Evolutionary conservation across 1,140 invertebrate genomes (phyloP).

Genomic region (Diorhabda elongata): DNA sequence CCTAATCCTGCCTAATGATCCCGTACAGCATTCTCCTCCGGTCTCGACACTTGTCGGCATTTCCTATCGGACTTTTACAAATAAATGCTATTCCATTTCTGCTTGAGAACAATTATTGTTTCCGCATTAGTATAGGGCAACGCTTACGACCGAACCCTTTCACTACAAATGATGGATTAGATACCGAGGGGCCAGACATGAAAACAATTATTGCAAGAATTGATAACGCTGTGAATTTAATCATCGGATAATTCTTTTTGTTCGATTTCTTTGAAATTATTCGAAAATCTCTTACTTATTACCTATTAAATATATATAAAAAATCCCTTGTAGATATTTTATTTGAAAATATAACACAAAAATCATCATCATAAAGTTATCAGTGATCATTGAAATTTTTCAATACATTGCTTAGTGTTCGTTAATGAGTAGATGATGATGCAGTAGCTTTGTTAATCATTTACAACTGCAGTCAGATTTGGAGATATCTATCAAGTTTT

Average conservation of each 20-base stretch:
- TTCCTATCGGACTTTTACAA: conserved; percentile 35
- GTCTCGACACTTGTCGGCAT: conserved; percentile 38
- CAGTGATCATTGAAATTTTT: no score
- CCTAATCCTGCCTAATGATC: conserved; percentile 43
- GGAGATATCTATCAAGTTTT: no score
- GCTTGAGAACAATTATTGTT: conserved; percentile 43
- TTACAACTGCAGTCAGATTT: no score
- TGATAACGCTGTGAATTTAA: conserved; percentile 3
- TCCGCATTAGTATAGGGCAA: conserved; percentile 38
- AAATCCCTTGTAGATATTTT: no score
- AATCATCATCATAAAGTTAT: no score
- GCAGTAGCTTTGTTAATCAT: no score
- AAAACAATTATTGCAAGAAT: conserved; percentile 39
- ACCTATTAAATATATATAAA: no score
- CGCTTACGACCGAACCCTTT: conserved; percentile 31
- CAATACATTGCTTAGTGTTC: no score
- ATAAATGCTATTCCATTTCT: conserved; percentile 43
- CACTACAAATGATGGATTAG: conserved; percentile 42
- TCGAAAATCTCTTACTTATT: no score
- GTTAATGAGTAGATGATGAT: no score
- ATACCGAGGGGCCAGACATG: conserved; percentile 33
- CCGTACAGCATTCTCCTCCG: conserved; percentile 28
- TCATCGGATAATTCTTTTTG: neutral
- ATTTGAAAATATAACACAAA: no score
- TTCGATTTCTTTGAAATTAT: neutral